Evolutionary conservation across 2,888 invertebrate species (phyloP).

Genomic region (Eulithis prunata): DNA sequence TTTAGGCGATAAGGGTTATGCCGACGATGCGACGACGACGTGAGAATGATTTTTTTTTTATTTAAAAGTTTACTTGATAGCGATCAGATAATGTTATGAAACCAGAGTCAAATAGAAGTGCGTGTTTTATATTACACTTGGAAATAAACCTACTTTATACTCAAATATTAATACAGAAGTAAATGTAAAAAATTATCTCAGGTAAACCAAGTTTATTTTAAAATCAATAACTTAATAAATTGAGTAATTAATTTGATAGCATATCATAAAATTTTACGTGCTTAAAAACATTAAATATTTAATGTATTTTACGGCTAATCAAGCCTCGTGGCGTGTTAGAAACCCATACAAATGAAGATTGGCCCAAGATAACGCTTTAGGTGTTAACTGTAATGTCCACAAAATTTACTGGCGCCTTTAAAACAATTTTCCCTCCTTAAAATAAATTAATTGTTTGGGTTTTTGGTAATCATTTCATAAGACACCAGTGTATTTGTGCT

Average conservation of each 20-base stretch:
- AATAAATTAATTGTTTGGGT: constrained; percentile 21
- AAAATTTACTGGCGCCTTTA: constrained; percentile 26
- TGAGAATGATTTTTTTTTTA: constrained; percentile 6
- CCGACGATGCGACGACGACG: constrained; percentile 16
- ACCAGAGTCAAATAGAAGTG: too few species aligned
- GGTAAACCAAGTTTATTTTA: background rate
- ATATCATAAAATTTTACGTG: constrained; percentile 25
- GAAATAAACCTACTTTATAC: too few species aligned
- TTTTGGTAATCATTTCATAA: constrained; percentile 3
- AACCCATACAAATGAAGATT: constrained; percentile 49
- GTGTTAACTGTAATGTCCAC: constrained; percentile 46
- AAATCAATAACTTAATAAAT: constrained; percentile 16
- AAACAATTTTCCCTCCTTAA: constrained; percentile 24
- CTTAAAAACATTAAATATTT: constrained; percentile 24
- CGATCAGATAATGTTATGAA: too few species aligned
- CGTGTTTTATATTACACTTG: too few species aligned
- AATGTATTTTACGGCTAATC: constrained; percentile 30
- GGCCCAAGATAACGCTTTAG: constrained; percentile 49
- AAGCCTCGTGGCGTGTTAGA: constrained; percentile 37
- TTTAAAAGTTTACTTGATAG: background rate
- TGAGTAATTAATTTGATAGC: constrained; percentile 30
- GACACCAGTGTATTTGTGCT: background rate
- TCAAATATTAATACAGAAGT: too few species aligned
- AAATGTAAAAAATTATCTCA: background rate
- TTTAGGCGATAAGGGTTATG: constrained; percentile 33